Evolutionary conservation across 2,888 invertebrate genomes (phyloP), one percentile per base, ranked within the genome.

Genomic region (Archaeoteleia sp.): DNA sequence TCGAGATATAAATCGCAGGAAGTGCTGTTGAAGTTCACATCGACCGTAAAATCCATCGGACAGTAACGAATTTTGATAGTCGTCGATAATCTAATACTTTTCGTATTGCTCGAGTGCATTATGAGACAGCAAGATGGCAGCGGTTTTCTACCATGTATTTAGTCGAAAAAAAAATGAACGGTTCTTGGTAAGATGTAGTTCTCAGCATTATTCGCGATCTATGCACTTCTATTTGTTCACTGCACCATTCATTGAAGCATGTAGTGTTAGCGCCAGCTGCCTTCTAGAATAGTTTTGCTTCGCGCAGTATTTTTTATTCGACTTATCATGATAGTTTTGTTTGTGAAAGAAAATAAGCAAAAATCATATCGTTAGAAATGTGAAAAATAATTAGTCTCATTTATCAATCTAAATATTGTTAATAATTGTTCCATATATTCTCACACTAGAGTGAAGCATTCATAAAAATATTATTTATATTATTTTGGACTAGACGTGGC

Each of bases 101-200:
- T 29, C 54, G 45, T 45, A 35, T 32, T 29, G 37, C 25, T 55
- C 27, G 37, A 32, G 29, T 45, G 32, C 13, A 23, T 51, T 75
- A 82, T 81, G 86, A 86, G 86, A 84, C 86, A 86, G 88, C 88
- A 88, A 88, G 88, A 88, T 88, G 88, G 88, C 87, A 86, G 88
- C 87, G 87, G 87, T 86, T 79, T 75, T 75, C 69, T 46, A 42
- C 40, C 43, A 55, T 53, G 27, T 55, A 55, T 48, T 66, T 46
- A 57, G 42, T 58, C 42, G 17, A 39, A 43, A 53, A 55, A 32
- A 34, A n/a, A n/a, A n/a, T n/a, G 30, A 49, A 67, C 40, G 9
- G 27, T 70, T 40, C 62, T 74, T 74, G 78, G 80, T 80, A 80
- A 80, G 80, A 77, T 65, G 70, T 76, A 76, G 71, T 68, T 40